These are phyloP conservation scores for Rachycentron canadum DNA, from an alignment of 2,797 vertebrate genomes.

Conservation along the genomic window DNA sequence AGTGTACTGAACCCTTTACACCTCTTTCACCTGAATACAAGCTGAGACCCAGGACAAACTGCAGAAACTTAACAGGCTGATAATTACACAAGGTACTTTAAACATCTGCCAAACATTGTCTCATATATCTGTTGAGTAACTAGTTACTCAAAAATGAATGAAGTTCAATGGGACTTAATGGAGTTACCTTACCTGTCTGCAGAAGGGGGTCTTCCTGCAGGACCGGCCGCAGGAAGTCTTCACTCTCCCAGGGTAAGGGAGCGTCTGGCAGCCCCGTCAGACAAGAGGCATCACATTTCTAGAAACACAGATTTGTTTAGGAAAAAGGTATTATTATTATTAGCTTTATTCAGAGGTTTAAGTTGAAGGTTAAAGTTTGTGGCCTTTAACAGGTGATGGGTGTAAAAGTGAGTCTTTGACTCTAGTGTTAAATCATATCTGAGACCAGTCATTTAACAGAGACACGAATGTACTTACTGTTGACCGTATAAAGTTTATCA, in stretches of 20 bases:
- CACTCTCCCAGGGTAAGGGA: constrained; percentile 91
- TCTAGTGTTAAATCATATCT: background rate
- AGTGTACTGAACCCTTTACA: background rate
- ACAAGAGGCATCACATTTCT: constrained; percentile 89
- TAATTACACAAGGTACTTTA: background rate
- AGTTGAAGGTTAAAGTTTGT: background rate
- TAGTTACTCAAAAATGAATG: background rate
- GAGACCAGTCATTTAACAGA: background rate
- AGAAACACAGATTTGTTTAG: constrained; percentile 16
- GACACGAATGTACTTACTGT: constrained; percentile 83
- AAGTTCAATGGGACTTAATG: background rate
- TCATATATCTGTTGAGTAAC: too few relatives aligned
- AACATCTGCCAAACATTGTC: background rate
- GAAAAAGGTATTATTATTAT: background rate
- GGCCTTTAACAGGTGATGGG: background rate
- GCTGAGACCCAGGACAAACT: background rate
- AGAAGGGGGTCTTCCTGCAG: constrained; percentile 92
- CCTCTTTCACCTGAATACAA: background rate
- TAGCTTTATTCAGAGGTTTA: background rate
- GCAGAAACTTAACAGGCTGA: background rate
- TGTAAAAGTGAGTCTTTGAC: background rate
- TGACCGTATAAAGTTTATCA: constrained; percentile 94
- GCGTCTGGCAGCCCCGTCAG: constrained; percentile 78
- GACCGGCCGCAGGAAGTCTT: constrained; percentile 91
- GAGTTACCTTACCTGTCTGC: constrained; percentile 88